Evolutionary conservation across 2,888 invertebrate genomes (phyloP), one percentile per base, ranked within the genome.

Genomic region (Noctua fimbriata): DNA sequence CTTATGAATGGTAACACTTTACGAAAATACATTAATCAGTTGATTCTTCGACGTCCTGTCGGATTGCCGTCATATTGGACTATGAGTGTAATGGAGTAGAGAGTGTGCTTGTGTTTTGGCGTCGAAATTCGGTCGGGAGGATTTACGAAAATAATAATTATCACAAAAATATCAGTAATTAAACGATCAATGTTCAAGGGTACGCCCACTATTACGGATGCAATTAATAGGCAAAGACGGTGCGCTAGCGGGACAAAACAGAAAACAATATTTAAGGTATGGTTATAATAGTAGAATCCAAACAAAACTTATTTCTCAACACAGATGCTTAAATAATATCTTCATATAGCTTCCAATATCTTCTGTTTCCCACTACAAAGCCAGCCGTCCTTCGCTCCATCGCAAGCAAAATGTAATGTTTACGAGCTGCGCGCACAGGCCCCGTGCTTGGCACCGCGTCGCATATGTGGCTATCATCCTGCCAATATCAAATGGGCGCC

Each of bases 381-480:
- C 71, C 7, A 24, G 24, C 71, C 67, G 49, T 28, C 18, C 0
- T 18, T n/a, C 73, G 74, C 73, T 78, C 76, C 75, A 18, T 69
- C 24, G 52, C 71, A 69, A 63, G 55, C 80, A 86, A 87, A 87
- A 84, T 74, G 86, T 81, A 74, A 84, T 83, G 88, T 88, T 88
- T 88, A 89, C 84, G 88, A 86, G 32, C 70, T 24, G 58, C 71
- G 73, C 81, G 79, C 72, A 73, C 58, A 65, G 83, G 66, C 69
- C 75, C 76, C 79, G 90, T 85, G 89, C 87, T 87, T 84, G 86
- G 90, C 84, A 88, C 90, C 74, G 84, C 85, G 89, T 83, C 88
- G 55, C 89, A 90, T 89, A 88, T 90, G 91, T 86, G 89, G 65
- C 86, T 87, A 90, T 89, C 90, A 88, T 84, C 78, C 76, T 80